Evolutionary conservation across 2,888 invertebrate species (phyloP), one percentile per base, ranked within the genome.

Genomic region (Pteria penguin): DNA sequence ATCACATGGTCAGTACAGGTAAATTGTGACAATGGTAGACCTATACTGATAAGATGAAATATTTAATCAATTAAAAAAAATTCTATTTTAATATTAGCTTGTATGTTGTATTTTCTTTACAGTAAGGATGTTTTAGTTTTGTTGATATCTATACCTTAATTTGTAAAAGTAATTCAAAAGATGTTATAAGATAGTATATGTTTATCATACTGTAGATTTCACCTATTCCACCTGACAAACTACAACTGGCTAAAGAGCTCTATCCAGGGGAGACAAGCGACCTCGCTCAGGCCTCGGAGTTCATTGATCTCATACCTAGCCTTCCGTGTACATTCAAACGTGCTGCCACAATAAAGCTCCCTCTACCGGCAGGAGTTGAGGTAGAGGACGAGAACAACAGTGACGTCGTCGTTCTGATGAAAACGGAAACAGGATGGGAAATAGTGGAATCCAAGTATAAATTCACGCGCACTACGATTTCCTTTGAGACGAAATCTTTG

Each of bases 301-400:
- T 90, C 65, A 86, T 87, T 36, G 88, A 89, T 76, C 78, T 89
- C 29, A 72, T 69, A 29, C 82, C 86, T 5, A 83, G 79, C 71
- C 55, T 76, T 24, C 81, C 75, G 0, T 78, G 86, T 62, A 84
- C 73, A 5, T 90, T 90, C 80, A 82, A 85, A 69, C 81, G 91
- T 18, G 75, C 90, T 2, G 87, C 87, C 18, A 88, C 91, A 2
- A 84, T 92, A 62, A 91, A 91, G 80, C 86, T 91, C 57, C 91
- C 91, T 24, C 87, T 91, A 36, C 90, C 91, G 26, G 81, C 79
- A 2, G 84, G 86, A 4, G 85, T 85, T 52, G 88, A 88, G 58
- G 81, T 83, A 8, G 86, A 87, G n/a, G 84, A 82, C 4, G 87
- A 88, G 5, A 82, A 79, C 55, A 82, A 74, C n/a, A 80, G 80